Evolutionary conservation across 1,140 invertebrate genomes (phyloP).

Genomic region (Musca vetustissima): DNA sequence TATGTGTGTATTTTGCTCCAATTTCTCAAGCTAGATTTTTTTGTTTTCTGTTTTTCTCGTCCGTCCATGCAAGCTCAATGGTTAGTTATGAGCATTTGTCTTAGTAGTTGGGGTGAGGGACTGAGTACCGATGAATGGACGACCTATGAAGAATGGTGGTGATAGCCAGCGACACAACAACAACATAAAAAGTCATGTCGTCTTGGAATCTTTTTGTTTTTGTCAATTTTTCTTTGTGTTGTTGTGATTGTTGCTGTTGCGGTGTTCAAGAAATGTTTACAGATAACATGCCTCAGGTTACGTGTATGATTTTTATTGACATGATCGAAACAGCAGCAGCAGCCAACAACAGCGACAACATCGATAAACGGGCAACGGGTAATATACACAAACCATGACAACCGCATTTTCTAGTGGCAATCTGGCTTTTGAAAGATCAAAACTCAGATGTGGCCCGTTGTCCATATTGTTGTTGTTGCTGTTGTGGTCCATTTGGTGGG

Average conservation of each 20-base stretch:
- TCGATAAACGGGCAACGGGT: background rate
- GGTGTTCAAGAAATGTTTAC: background rate
- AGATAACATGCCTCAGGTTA: conserved; percentile 21
- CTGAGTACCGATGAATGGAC: no score
- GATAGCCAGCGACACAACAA: background rate
- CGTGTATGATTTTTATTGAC: conserved; percentile 20
- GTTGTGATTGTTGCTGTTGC: no score
- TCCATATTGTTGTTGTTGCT: conserved; percentile 1
- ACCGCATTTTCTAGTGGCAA: no score
- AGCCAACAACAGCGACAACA: background rate
- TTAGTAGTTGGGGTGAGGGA: no score
- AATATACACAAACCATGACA: background rate
- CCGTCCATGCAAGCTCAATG: no score
- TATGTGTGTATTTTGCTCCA: conserved; percentile 7
- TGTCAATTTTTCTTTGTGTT: background rate
- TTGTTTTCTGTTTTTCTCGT: no score
- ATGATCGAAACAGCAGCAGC: conserved; percentile 18
- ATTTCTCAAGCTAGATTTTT: background rate
- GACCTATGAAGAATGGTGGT: no score
- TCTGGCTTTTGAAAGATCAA: background rate
- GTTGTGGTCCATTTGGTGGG: background rate
- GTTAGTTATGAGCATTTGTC: no score
- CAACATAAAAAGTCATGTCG: background rate
- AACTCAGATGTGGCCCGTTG: background rate
- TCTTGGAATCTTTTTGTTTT: background rate